A percentile compares a stretch with the other conserved stretches of the same genome.
phyloP scores from a whole-genome alignment of 2,113 vertebrate species.

The Poeciliopsis turrubarensis region DNA sequence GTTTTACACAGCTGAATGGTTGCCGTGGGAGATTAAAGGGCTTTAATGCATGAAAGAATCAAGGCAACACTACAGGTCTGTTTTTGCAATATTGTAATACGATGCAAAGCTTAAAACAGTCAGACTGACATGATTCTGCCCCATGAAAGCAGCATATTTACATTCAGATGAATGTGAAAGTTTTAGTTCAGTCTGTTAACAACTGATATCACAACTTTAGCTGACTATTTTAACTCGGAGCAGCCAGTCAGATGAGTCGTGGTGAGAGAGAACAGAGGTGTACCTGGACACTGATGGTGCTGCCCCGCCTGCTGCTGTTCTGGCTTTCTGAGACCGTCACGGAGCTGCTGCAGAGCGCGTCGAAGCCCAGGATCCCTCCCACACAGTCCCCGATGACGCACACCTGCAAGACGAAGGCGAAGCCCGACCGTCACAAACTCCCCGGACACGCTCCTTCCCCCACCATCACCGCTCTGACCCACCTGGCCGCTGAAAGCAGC shows the following conservation, averaged over 20 bases:
- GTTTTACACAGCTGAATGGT: no score
- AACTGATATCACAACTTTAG: not conserved
- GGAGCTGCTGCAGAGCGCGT: constrained; percentile 92
- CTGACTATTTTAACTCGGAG: not conserved
- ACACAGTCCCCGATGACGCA: constrained; percentile 97
- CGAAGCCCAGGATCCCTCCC: constrained; percentile 95
- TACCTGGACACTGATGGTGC: constrained; percentile 93
- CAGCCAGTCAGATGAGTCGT: not conserved
- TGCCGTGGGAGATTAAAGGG: no score
- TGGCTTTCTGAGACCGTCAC: constrained; percentile 90
- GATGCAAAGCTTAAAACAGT: no score
- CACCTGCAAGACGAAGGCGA: constrained; percentile 79
- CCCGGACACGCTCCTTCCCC: not conserved
- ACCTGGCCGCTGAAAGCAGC: constrained; percentile 92
- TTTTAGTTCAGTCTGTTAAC: not conserved
- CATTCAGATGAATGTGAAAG: no score
- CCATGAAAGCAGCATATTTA: not conserved
- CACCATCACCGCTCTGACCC: constrained; percentile 42
- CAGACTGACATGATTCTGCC: no score
- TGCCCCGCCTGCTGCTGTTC: constrained; percentile 94
- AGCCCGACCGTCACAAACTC: constrained; percentile 12
- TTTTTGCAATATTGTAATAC: no score
- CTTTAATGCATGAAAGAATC: no score
- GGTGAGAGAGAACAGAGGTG: constrained; percentile 12
- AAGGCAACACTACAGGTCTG: no score